Evolutionary conservation across 2,113 vertebrate species (phyloP).

Genomic region (Phalacrocorax pelagicus): DNA sequence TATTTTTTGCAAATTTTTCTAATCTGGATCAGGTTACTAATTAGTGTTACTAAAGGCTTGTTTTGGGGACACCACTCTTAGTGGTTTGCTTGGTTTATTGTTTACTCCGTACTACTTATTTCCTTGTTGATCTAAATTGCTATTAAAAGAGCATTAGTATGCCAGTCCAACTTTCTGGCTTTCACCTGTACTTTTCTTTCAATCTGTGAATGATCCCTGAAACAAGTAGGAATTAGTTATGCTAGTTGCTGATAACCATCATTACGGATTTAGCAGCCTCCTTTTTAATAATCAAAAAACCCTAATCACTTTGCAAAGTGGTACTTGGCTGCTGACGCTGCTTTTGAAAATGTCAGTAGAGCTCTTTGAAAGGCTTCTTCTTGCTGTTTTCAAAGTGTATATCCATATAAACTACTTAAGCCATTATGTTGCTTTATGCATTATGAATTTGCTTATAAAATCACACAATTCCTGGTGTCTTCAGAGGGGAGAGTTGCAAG

Average conservation of each 20-base stretch:
- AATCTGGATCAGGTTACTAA: background rate
- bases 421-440: constrained; percentile 23
- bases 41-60: background rate
- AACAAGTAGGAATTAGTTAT: background rate
- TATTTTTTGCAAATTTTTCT: background rate
- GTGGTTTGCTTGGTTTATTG: background rate
- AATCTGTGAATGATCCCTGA: background rate
- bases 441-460: constrained; percentile 42
- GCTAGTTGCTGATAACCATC: background rate
- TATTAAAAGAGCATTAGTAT: background rate
- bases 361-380: constrained; percentile 5
- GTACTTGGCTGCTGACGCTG: constrained; percentile 2
- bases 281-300: constrained; percentile 36
- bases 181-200: background rate
- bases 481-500: background rate
- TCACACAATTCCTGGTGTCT: background rate
- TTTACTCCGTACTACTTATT: background rate
- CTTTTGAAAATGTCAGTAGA: constrained; percentile 35
- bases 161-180: background rate
- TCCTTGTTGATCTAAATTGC: background rate
- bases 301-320: constrained; percentile 15
- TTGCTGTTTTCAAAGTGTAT: constrained; percentile 27
- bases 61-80: background rate
- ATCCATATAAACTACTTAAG: background rate
- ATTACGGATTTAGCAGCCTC: constrained; percentile 4